Base-by-base conservation (phyloP, 2,888 invertebrate species). In the Ceramica pisi region DNA sequence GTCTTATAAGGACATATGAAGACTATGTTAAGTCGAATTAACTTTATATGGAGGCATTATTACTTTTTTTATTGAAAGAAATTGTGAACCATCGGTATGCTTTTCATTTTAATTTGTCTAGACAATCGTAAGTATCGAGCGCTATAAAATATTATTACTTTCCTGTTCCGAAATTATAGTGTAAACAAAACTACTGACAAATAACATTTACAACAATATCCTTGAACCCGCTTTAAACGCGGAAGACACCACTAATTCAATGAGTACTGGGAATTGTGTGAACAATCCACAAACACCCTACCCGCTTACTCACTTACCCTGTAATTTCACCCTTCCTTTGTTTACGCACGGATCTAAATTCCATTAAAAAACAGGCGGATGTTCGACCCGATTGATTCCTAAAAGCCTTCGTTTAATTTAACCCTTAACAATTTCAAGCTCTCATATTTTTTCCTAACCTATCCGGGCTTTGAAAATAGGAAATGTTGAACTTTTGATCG, bases 351-450 rank as follows among this genome's bases (percentile, higher is more conserved):
- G 51, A 35, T 59, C 26, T 46, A 46, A 68, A 76, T 55, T 55
- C 61, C 50, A 46, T 7, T 38, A 61, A 57, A 56, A 69, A 57
- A 44, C 35, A 53, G n/a, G 38, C 38, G 21, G 46, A 66, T 63
- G 41, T 56, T 51, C 50, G 9, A 50, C 14, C 31, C 46, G 51
- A 78, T 78, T 67, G 66, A 60, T 81, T 71, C 35, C 44, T n/a
- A 16, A 77, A 81, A 78, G 35, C 57, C 41, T 44, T 16, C 62
- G 35, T 78, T 78, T 77, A 81, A 70, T 78, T 53, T 56, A 71
- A 61, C 16, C 41, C n/a, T 26, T 8, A 67, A 71, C 56, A 57
- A 64, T 78, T 61, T 67, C 2, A 56, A 46, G 60, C 48, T 48
- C 10, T 60, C 38, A 57, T 51, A 35, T 77, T 71, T 77, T 68